Base-by-base conservation (phyloP, 2,888 invertebrate genomes). In the Syritta pipiens region DNA sequence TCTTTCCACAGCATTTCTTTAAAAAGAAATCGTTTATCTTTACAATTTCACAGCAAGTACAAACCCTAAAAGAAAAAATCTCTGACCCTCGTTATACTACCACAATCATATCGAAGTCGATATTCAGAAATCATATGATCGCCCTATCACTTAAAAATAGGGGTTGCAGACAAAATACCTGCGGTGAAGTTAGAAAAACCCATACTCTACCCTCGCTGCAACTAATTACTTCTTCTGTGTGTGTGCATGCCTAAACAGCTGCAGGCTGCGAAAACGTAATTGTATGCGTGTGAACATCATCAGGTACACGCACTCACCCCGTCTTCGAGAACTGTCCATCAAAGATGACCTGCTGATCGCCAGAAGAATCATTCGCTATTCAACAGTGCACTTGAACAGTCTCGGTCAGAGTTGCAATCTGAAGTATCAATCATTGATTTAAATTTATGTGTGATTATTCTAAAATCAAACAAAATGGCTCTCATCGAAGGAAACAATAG, bases 301-400 rank as follows among this genome's bases (percentile, higher is more conserved):
- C 37, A 37, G 37, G 37, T 37, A 37, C 37, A 17, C 17, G 37
- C 37, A 37, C 14, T 37, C 37, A 37, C 17, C 7, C 14, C 37
- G n/a, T 12, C 4, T 14, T 10, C 35, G 35, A 35, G 12, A 35
- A 35, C 14, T n/a, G n/a, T n/a, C n/a, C n/a, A 37, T 17, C 14
- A 30, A 6, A 17, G 14, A 37, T 14, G 37, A 37, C 37, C 37
- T 37, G 37, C 37, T 32, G 10, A n/a, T 10, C 32, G 32, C 10
- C 17, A 7, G 32, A 9, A n/a, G 12, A n/a, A 12, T 63, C 76
- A 69, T 42, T 76, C 35, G 22, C 14, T 19, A 28, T 42, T 40
- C 44, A 51, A 24, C 74, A 40, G 46, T 67, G 59, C 74, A 74
- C 49, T 62, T n/a, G n/a, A n/a, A n/a, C n/a, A n/a, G n/a, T n/a